phyloP scores from a whole-genome alignment of 2,113 vertebrate genomes.

The Ictidomys tridecemlineatus region DNA sequence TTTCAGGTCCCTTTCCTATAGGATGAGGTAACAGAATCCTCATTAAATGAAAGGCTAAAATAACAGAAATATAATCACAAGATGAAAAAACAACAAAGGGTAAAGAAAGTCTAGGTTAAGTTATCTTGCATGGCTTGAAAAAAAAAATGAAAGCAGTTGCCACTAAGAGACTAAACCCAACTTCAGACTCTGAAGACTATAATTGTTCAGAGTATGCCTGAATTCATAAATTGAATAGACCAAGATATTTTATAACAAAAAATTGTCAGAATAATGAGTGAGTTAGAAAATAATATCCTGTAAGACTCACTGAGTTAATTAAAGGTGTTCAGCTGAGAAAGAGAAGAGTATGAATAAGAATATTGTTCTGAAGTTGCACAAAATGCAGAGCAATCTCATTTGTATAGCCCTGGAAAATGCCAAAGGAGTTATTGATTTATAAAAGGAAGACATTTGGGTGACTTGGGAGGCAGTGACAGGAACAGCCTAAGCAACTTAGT shows the following conservation, averaged over 20 bases:
- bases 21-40: not conserved
- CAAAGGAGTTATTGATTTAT: not conserved
- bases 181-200: not conserved
- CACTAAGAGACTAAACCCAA: not conserved
- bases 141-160: not conserved
- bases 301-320: not conserved
- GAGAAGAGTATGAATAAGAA: not conserved
- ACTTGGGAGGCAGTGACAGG: too few species aligned
- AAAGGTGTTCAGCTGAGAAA: not conserved
- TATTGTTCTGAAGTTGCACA: not conserved
- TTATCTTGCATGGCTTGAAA: not conserved
- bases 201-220: not conserved
- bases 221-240: slow-evolving; percentile 6
- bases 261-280: not conserved
- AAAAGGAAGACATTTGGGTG: not conserved
- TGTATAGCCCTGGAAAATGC: not conserved
- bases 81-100: not conserved
- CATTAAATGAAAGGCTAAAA: slow-evolving; percentile 47
- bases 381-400: not conserved
- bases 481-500: too few species aligned
- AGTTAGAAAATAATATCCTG: not conserved
- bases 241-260: slow-evolving; percentile 22
- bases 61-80: slow-evolving; percentile 14
- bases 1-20: not conserved
- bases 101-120: not conserved